Evolutionary conservation across 2,888 invertebrate species (phyloP), one percentile per base, ranked within the genome.

Genomic region (Habroteleia sp.): DNA sequence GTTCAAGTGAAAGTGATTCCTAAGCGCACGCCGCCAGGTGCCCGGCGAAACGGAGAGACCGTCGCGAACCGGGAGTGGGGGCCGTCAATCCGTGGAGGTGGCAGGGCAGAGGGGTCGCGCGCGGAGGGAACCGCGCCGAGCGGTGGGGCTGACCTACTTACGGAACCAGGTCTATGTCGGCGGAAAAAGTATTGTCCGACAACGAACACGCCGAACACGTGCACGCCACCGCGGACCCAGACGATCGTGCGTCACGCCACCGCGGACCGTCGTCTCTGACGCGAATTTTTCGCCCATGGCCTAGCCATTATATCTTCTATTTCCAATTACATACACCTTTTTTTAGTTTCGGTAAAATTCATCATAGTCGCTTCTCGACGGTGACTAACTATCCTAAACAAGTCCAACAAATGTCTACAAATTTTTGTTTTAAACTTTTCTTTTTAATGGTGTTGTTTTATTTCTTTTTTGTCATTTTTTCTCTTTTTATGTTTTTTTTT

Each of bases 121-220:
- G 74, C 52, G 66, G 58, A 54, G 58, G 44, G 63, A 69, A 56
- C 41, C 27, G 37, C 42, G 27, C 31, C 62, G n/a, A 33, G 16
- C 27, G 80, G 87, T 79, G 85, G 87, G 88, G 90, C 88, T 94
- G 95, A 95, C 95, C 95, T 93, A 95, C 95, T 95, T 95, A 94
- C 93, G 92, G 93, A 95, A 95, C 94, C 94, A 95, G 95, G 95
- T 95, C 95, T 95, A 95, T 95, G 95, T 95, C 88, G 88, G 87
- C 87, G 80, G 88, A 79, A 86, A 80, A 87, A 87, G 84, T 87
- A 87, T 88, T 87, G 87, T 87, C 88, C 84, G 79, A 14, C 65
- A 46, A 74, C 73, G 46, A 56, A 58, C 60, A 74, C 56, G 69
- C 41, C 35, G 63, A 52, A 63, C 77, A 62, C 72, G 66, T 76